phyloP scores from a whole-genome alignment of 2,888 invertebrate genomes.

The Leucania comma region DNA sequence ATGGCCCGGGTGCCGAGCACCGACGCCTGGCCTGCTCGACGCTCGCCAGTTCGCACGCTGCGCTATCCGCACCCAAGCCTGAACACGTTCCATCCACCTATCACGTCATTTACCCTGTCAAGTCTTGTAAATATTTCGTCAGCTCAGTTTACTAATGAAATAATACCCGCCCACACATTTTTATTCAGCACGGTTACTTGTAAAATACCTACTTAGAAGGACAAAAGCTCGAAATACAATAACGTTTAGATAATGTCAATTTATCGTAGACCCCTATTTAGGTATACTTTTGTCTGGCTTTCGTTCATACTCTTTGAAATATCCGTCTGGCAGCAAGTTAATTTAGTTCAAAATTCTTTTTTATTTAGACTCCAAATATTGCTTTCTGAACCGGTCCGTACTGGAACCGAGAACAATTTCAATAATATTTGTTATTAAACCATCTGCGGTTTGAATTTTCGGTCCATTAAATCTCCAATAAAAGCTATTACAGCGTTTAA shows the following conservation, averaged over 20 bases:
- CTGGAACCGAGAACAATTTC: constrained; percentile 23
- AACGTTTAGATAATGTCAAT: constrained; percentile 33
- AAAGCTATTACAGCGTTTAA: constrained; percentile 23
- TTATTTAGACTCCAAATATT: constrained; percentile 36
- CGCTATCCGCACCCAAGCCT: constrained; percentile 67
- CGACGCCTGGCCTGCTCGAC: constrained; percentile 58
- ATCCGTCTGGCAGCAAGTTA: constrained; percentile 33
- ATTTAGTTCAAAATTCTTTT: constrained; percentile 24
- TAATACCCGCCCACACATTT: constrained; percentile 36
- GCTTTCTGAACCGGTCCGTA: constrained; percentile 10
- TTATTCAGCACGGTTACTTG: constrained; percentile 31
- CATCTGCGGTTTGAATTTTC: constrained; percentile 13
- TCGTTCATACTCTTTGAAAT: constrained; percentile 42
- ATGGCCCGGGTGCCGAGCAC: constrained; percentile 74
- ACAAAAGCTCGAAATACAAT: constrained; percentile 28
- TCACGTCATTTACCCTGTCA: constrained; percentile 69
- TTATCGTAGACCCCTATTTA: constrained; percentile 43
- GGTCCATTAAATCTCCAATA: constrained; percentile 26
- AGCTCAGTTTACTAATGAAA: constrained; percentile 44
- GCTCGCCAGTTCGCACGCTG: constrained; percentile 65
- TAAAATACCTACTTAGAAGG: constrained; percentile 16
- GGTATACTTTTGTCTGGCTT: constrained; percentile 34
- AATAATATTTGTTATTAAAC: constrained; percentile 22
- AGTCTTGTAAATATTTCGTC: constrained; percentile 52
- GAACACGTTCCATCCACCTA: constrained; percentile 71